Percentiles rank a stretch among this genome's conserved stretches.
These are phyloP conservation scores for Pachypanchax playfairii DNA, from an alignment of 2,113 vertebrate genomes.

Conservation along the genomic window DNA sequence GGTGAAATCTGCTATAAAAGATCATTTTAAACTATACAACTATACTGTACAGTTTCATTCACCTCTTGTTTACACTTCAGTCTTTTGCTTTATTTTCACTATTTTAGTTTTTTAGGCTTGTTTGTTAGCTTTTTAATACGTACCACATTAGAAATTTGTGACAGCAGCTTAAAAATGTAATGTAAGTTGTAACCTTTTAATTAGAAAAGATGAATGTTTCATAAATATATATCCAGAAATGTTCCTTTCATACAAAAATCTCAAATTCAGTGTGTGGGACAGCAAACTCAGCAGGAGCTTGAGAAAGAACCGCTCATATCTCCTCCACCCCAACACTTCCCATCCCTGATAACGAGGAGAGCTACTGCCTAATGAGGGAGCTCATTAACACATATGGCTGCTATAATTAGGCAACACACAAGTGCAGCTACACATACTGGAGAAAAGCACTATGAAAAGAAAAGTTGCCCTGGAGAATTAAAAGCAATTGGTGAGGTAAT, in stretches of 20 bases:
- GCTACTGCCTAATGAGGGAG: constrained; percentile 85
- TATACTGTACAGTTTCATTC: too few species aligned
- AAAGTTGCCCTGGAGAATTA: constrained; percentile 31
- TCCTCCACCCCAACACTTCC: constrained; percentile 68
- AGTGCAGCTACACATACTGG: constrained; percentile 3
- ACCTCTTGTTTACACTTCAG: too few species aligned
- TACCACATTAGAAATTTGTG: background rate
- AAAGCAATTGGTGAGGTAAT: constrained; percentile 9
- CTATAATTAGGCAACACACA: constrained; percentile 84
- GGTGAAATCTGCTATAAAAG: too few species aligned
- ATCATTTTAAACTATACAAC: too few species aligned
- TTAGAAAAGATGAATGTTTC: background rate
- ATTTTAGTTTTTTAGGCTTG: too few species aligned
- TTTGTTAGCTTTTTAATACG: too few species aligned
- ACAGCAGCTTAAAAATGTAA: background rate
- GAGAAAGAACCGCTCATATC: constrained; percentile 61
- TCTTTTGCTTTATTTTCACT: too few species aligned
- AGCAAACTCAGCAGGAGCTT: constrained; percentile 74
- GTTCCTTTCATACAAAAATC: constrained; percentile 46
- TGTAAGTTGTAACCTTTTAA: background rate
- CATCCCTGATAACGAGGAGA: constrained; percentile 84
- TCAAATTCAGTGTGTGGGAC: constrained; percentile 69
- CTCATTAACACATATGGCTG: constrained; percentile 91
- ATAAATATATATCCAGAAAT: constrained; percentile 35
- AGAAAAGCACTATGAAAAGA: constrained; percentile 28